Conservation (phyloP, 2,797 vertebrate species). For the Anabas testudineus region DNA sequence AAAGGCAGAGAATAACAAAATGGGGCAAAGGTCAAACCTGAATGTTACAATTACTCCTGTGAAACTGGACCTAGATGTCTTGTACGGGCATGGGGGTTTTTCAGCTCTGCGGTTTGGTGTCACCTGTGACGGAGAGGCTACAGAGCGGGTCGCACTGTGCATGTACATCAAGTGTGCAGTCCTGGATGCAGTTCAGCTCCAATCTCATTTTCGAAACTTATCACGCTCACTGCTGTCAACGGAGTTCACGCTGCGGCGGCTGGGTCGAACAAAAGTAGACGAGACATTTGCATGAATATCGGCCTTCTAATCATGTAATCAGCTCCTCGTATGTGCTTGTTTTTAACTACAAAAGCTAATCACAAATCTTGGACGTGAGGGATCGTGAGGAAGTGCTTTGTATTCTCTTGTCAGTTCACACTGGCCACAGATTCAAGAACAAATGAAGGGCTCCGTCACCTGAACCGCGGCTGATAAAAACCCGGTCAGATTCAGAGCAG, state of each 20-base stretch:
- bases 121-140: conserved; percentile 39
- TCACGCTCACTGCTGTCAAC: conserved; percentile 29
- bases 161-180: conserved; percentile 45
- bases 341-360: conserved; percentile 24
- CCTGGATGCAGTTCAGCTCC: conserved; percentile 34
- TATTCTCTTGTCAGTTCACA: neutral
- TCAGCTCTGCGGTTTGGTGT: conserved; percentile 36
- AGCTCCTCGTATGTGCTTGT: conserved; percentile 16
- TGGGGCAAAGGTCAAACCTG: conserved; percentile 63
- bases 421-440: conserved; percentile 12
- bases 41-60: conserved; percentile 66
- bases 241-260: conserved; percentile 7
- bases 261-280: conserved; percentile 22
- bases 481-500: neutral
- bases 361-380: conserved; percentile 18
- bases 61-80: conserved; percentile 53
- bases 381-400: conserved; percentile 13
- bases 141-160: conserved; percentile 16
- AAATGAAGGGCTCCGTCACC: neutral
- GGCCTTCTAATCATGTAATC: conserved; percentile 38
- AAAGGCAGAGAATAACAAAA: conserved; percentile 41
- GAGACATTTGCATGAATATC: conserved; percentile 20
- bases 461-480: neutral
- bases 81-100: conserved; percentile 8
- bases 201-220: conserved; percentile 25